Percentiles rank a stretch among this genome's conserved stretches.
These are phyloP conservation scores for Pseudochirops cupreus DNA, from an alignment of 2,797 vertebrate species.

Conservation along the genomic window DNA sequence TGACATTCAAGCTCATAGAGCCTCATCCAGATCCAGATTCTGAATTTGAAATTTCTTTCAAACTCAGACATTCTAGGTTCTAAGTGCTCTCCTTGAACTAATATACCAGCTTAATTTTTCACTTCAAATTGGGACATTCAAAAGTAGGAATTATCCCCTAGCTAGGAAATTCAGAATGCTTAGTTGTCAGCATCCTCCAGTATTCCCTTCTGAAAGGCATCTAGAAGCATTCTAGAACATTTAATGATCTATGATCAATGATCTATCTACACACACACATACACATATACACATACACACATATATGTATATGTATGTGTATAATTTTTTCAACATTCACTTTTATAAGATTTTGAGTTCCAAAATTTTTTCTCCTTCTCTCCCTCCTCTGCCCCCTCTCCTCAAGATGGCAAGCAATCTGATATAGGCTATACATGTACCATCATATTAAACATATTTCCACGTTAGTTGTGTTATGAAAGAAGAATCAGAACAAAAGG, in stretches of 20 bases:
- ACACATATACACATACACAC: no score
- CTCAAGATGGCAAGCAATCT: no score
- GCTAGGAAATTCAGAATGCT: background rate
- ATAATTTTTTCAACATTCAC: no score
- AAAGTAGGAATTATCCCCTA: background rate
- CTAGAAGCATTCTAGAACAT: background rate
- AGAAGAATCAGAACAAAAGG: no score
- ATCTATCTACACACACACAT: no score
- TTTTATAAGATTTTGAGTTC: no score
- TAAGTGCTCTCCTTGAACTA: background rate
- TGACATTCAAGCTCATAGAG: background rate
- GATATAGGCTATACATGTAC: no score
- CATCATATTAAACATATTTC: no score
- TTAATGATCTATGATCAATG: background rate
- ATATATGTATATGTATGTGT: no score
- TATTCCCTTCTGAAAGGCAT: background rate
- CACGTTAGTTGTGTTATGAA: no score
- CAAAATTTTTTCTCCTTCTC: no score
- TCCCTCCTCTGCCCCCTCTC: no score
- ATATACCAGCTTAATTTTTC: background rate
- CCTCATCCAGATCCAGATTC: background rate
- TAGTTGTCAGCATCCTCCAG: background rate
- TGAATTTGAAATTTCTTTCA: background rate
- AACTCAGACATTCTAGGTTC: background rate
- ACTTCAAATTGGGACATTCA: background rate